A percentile compares a stretch with the other conserved stretches of the same genome.
Evolutionary conservation across 1,140 invertebrate genomes (phyloP).

Genomic region (Rhagoletis zephyria): DNA sequence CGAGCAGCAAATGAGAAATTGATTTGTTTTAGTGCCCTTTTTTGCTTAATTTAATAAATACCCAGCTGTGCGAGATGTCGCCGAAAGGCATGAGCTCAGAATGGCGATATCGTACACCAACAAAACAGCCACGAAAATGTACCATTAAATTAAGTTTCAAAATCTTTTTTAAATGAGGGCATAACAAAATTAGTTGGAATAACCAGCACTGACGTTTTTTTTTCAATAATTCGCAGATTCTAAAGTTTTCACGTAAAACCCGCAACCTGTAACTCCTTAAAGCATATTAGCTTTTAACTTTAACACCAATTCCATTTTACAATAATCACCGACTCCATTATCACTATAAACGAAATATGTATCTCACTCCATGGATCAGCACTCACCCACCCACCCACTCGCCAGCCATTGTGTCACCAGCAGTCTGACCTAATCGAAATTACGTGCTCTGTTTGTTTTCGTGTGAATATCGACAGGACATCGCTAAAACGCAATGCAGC

Average conservation of each 20-base stretch:
- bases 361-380: background rate
- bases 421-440: constrained; percentile 53
- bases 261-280: background rate
- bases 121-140: too few species aligned
- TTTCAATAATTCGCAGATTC: too few species aligned
- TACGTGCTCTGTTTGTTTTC: constrained; percentile 53
- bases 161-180: too few species aligned
- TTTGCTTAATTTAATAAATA: background rate
- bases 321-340: background rate
- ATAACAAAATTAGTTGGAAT: too few species aligned
- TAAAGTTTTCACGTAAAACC: too few species aligned
- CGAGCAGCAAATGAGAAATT: background rate
- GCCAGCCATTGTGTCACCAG: constrained; percentile 37
- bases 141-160: background rate
- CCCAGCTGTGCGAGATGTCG: background rate
- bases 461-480: constrained; percentile 48
- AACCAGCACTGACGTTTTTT: too few species aligned
- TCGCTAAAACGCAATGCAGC: constrained; percentile 6
- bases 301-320: constrained; percentile 15
- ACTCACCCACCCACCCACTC: background rate
- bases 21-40: background rate
- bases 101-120: too few species aligned
- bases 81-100: background rate
- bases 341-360: background rate
- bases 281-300: background rate